A percentile compares a stretch with the other conserved stretches of the same genome.
Evolutionary conservation across 2,797 vertebrate genomes (phyloP).

Genomic region (Cottoperca gobio): DNA sequence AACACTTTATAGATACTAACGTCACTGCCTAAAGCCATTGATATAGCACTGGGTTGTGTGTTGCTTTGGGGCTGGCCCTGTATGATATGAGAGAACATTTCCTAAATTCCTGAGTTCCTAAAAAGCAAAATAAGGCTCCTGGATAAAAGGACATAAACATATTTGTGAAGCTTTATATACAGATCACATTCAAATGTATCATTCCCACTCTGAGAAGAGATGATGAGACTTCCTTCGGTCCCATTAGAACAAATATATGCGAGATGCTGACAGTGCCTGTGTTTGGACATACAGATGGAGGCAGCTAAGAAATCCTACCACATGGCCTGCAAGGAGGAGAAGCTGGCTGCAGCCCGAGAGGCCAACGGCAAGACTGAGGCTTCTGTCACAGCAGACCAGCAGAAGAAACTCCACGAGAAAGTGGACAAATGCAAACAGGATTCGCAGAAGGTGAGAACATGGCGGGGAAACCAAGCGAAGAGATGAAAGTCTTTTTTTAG

Average conservation of each 20-base stretch:
- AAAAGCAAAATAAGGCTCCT: not conserved
- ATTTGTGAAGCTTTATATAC: not conserved
- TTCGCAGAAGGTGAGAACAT: conserved; percentile 87
- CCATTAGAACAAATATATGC: conserved; percentile 6
- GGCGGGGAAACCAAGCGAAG: not conserved
- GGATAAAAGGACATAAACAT: not conserved
- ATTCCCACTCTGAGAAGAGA: not conserved
- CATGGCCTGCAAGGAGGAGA: conserved; percentile 98
- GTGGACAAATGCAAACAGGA: conserved; percentile 98
- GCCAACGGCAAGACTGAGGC: conserved; percentile 95
- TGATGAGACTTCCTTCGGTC: not conserved
- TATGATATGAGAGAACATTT: not conserved
- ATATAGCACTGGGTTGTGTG: not conserved
- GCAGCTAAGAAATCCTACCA: conserved; percentile 96
- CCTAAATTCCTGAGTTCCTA: too few species aligned
- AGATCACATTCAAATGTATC: not conserved
- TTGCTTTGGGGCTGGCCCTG: not conserved
- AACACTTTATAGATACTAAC: not conserved
- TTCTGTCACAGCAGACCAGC: conserved; percentile 93
- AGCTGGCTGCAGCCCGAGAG: conserved; percentile 91
- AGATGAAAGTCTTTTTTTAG: not conserved
- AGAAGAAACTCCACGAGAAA: conserved; percentile 98
- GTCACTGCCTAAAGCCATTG: not conserved
- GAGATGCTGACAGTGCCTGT: conserved; percentile 26
- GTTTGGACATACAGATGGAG: conserved; percentile 88